These are phyloP conservation scores for Cathartes aura DNA, from an alignment of 2,113 vertebrate genomes.

Conservation along the genomic window DNA sequence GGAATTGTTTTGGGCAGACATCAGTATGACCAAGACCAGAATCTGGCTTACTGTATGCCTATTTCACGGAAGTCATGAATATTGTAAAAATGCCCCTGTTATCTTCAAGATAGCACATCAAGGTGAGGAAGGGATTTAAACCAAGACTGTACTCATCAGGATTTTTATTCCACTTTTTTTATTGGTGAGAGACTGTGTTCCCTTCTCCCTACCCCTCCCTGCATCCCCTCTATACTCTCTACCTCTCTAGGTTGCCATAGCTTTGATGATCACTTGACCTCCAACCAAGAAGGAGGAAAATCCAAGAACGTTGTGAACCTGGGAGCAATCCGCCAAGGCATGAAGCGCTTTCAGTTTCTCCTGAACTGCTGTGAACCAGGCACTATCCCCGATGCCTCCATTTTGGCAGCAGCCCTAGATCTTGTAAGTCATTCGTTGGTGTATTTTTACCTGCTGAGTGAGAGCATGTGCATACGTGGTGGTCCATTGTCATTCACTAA, in stretches of 20 bases:
- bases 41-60: neutral
- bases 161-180: neutral
- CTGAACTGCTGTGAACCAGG: slow-evolving; percentile 98
- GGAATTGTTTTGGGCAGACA: neutral
- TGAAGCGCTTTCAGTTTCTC: slow-evolving; percentile 98
- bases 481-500: neutral
- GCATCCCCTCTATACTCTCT: slow-evolving; percentile 55
- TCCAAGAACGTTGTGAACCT: slow-evolving; percentile 96
- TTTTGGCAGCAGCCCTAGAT: slow-evolving; percentile 94
- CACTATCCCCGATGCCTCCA: slow-evolving; percentile 96
- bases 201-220: slow-evolving; percentile 14
- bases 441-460: neutral
- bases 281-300: slow-evolving; percentile 93
- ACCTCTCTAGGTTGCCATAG: slow-evolving; percentile 87
- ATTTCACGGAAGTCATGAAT: neutral
- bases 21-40: neutral
- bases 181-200: slow-evolving; percentile 54
- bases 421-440: slow-evolving; percentile 78
- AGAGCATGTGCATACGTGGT: neutral
- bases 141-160: neutral
- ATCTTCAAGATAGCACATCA: neutral
- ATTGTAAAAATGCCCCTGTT: neutral
- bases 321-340: slow-evolving; percentile 96
- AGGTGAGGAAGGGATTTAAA: neutral
- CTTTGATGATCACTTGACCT: slow-evolving; percentile 91